A percentile compares a stretch with the other conserved stretches of the same genome.
phyloP scores from a whole-genome alignment of 2,113 vertebrate genomes.

The Labeo rohita region DNA sequence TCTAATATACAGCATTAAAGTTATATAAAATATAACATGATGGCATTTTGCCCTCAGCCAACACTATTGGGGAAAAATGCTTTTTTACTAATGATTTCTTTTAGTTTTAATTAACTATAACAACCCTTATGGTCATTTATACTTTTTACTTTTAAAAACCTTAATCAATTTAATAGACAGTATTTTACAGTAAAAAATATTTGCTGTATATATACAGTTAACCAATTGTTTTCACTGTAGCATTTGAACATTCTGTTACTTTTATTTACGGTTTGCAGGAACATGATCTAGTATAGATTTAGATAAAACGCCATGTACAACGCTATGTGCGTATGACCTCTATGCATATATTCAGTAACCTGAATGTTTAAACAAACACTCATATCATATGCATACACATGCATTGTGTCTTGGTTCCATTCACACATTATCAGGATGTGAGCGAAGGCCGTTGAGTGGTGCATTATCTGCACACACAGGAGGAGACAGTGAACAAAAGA shows the following conservation, averaged over 20 bases:
- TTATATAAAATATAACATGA: too few species aligned
- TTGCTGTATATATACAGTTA: neutral
- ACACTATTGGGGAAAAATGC: too few species aligned
- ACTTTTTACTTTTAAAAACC: neutral
- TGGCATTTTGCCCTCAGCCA: too few species aligned
- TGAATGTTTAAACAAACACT: neutral
- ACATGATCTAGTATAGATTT: neutral
- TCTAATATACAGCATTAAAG: too few species aligned
- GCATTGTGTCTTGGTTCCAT: conserved; percentile 28
- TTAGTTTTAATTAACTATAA: too few species aligned
- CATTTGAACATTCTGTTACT: neutral
- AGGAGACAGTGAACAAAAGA: conserved; percentile 46
- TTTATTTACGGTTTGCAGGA: neutral
- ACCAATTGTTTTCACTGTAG: neutral
- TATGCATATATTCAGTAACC: neutral
- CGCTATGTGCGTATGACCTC: neutral
- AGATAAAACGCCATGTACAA: neutral
- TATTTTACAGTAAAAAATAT: neutral
- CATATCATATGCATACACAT: conserved; percentile 16
- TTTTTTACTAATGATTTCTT: too few species aligned
- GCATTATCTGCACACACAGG: conserved; percentile 65
- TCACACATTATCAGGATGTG: conserved; percentile 52
- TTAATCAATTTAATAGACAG: neutral
- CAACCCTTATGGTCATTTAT: neutral
- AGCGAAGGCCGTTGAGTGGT: conserved; percentile 24